Evolutionary conservation across 2,888 invertebrate genomes (phyloP).

Genomic region (Drosophila algonquin): DNA sequence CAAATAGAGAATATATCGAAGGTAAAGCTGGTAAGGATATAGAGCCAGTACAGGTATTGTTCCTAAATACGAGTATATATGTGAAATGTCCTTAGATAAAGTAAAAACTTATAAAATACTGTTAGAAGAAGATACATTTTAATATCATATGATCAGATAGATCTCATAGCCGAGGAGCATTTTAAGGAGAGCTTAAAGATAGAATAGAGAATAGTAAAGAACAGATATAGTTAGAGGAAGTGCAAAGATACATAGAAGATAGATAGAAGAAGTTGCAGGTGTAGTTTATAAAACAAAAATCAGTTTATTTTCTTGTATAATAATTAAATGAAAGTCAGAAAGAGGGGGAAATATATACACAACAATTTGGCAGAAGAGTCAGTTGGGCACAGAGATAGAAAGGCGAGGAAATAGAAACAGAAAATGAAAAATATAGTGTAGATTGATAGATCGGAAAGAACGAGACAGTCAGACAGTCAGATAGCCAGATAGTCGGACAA

Average conservation of each 20-base stretch:
- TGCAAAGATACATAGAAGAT: not conserved
- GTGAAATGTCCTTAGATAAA: not conserved
- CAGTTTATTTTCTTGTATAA: constrained; percentile 46
- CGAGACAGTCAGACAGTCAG: constrained; percentile 3
- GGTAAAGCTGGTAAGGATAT: too few relatives aligned
- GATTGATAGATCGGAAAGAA: not conserved
- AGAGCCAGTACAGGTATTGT: too few relatives aligned
- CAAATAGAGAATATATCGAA: too few relatives aligned
- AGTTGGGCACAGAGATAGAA: constrained; percentile 22
- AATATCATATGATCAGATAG: not conserved
- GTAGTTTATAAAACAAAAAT: constrained; percentile 40
- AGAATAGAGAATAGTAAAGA: not conserved
- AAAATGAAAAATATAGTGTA: not conserved
- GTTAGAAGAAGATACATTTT: too few relatives aligned
- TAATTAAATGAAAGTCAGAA: constrained; percentile 37
- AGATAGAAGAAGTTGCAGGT: not conserved
- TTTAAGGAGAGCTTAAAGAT: not conserved
- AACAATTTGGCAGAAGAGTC: constrained; percentile 48
- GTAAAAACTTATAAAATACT: not conserved
- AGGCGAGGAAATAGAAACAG: not conserved
- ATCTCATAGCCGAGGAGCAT: not conserved
- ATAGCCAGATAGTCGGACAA: not conserved
- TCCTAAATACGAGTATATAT: not conserved
- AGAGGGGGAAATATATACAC: constrained; percentile 63
- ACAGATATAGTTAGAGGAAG: not conserved